These are phyloP conservation scores for Branchellion lobata DNA, from an alignment of 2,888 invertebrate species.

Conservation along the genomic window DNA sequence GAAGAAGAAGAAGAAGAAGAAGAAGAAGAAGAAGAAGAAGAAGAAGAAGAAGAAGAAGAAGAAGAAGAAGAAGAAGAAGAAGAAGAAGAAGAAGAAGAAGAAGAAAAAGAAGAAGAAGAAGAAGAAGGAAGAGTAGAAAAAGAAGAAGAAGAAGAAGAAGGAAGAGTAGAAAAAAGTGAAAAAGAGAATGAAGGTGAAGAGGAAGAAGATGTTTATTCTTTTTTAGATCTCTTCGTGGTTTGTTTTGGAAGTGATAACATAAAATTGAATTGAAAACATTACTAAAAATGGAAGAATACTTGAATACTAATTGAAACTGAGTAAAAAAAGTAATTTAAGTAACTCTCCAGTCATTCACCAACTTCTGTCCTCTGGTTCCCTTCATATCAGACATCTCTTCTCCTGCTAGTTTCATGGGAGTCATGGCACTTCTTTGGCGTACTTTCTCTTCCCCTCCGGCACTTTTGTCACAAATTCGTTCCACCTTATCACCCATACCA, in stretches of 20 bases:
- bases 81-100: not conserved
- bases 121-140: not conserved
- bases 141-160: not conserved
- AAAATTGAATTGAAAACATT: no score
- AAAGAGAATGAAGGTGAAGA: not conserved
- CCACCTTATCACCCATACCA: no score
- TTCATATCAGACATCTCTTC: not conserved
- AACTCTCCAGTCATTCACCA: no score
- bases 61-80: not conserved
- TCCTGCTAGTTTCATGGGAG: not conserved
- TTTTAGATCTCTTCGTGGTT: no score
- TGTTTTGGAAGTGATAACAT: no score
- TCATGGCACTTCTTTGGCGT: no score
- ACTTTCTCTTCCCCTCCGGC: no score
- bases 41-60: not conserved
- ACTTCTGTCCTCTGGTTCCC: not conserved
- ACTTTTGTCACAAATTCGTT: no score
- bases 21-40: not conserved
- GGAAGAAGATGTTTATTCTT: not conserved
- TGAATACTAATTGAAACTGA: no score
- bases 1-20: not conserved
- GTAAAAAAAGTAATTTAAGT: no score
- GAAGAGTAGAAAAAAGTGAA: not conserved
- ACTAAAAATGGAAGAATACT: no score
- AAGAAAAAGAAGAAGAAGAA: not conserved